Conservation (phyloP, 2,888 invertebrate species). For the Caenorhabditis japonica region DNA sequence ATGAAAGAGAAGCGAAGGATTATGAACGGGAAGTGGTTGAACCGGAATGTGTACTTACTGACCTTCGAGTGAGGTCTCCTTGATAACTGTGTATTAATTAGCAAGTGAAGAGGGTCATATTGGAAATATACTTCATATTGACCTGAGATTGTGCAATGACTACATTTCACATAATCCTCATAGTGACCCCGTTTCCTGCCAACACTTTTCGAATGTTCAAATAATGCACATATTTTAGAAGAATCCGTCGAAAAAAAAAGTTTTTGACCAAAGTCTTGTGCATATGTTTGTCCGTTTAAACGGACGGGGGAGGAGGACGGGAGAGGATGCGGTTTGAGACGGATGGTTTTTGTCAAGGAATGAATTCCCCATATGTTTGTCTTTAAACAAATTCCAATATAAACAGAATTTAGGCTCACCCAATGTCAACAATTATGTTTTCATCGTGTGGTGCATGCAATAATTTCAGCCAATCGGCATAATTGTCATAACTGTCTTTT, state of each 20-base stretch:
- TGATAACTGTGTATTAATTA: conserved; percentile 39
- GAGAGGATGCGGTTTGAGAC: no score
- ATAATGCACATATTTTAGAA: conserved; percentile 21
- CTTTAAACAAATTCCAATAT: neutral
- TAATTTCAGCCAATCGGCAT: conserved; percentile 26
- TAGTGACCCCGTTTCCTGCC: neutral
- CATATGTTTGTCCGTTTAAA: conserved; percentile 21
- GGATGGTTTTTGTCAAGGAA: no score
- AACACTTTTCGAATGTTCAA: conserved; percentile 6
- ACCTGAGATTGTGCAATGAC: no score
- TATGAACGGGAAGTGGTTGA: conserved; percentile 39
- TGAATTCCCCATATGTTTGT: conserved; percentile 1
- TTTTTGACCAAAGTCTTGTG: conserved; percentile 25
- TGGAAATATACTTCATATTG: conserved; percentile 2
- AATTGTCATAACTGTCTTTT: no score
- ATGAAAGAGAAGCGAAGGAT: conserved; percentile 36
- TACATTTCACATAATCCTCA: neutral
- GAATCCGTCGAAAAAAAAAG: neutral
- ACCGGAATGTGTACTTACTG: conserved; percentile 28
- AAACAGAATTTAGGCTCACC: neutral
- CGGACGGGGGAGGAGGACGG: no score
- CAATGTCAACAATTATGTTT: conserved; percentile 22
- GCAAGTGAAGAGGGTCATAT: conserved; percentile 7
- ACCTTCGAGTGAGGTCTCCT: conserved; percentile 3
- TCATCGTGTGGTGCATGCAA: neutral